Evolutionary conservation across 2,888 invertebrate species (phyloP).

Genomic region (Venusia cambrica): DNA sequence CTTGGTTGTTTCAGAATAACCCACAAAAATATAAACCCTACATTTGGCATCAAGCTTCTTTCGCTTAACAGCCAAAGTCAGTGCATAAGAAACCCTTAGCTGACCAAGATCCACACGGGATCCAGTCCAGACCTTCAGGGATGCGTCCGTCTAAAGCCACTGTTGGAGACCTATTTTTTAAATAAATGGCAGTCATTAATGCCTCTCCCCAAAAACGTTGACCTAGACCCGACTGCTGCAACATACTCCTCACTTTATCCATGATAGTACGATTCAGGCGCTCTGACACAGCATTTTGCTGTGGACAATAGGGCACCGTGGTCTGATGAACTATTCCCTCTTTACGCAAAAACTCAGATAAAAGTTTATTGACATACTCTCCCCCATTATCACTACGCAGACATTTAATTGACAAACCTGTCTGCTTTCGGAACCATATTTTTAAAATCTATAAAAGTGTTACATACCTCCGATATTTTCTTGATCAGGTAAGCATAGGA

Average conservation of each 20-base stretch:
- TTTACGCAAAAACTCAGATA: neutral
- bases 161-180: slow-evolving; percentile 10
- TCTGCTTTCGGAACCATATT: neutral
- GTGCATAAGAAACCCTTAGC: slow-evolving; percentile 1
- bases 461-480: neutral
- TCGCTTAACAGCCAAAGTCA: no score
- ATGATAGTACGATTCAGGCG: neutral
- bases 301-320: slow-evolving; percentile 1
- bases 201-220: slow-evolving; percentile 14
- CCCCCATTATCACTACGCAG: slow-evolving; percentile 5
- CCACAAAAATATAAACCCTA: no score
- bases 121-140: slow-evolving; percentile 7
- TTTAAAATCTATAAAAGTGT: slow-evolving; percentile 2
- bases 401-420: neutral
- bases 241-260: slow-evolving; percentile 8
- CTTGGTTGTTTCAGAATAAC: no score
- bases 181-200: slow-evolving; percentile 9
- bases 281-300: slow-evolving; percentile 6
- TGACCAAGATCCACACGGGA: neutral
- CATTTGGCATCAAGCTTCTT: no score
- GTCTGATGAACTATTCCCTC: slow-evolving; percentile 7
- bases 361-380: slow-evolving; percentile 5
- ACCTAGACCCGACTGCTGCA: slow-evolving; percentile 2
- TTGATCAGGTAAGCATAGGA: neutral
- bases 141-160: neutral